Conservation (phyloP, 2,797 vertebrate species). For the Sphenopsis melanotis region DNA sequence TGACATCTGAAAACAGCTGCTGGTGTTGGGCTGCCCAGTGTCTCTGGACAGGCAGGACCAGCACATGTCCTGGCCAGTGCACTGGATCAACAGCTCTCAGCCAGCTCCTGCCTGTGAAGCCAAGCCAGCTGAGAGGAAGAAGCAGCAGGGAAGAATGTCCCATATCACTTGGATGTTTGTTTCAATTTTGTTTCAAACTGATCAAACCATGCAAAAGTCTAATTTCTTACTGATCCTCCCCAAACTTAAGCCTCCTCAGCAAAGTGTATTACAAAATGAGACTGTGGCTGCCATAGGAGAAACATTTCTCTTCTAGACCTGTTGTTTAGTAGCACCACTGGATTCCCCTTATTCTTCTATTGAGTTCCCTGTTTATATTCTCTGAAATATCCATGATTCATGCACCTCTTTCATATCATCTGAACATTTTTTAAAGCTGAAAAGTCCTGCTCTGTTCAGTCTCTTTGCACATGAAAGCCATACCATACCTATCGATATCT, state of each 20-base stretch:
- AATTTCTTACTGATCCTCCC: neutral
- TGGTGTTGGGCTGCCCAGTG: neutral
- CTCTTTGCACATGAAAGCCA: neutral
- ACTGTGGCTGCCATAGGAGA: neutral
- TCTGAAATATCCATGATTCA: neutral
- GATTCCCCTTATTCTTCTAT: neutral
- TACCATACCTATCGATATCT: neutral
- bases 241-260: neutral
- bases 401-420: neutral
- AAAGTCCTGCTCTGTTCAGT: neutral
- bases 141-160: neutral
- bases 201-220: neutral
- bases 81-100: neutral
- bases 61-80: fast-evolving
- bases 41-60: neutral
- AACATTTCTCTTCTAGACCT: neutral
- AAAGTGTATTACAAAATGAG: neutral
- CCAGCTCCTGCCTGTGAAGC: neutral
- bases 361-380: neutral
- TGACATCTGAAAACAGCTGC: neutral
- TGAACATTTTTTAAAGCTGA: neutral
- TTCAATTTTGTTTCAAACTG: neutral
- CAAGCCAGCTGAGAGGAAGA: neutral
- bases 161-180: neutral
- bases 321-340: neutral